phyloP scores from a whole-genome alignment of 2,113 vertebrate genomes.

The Sphyrna mokarran region DNA sequence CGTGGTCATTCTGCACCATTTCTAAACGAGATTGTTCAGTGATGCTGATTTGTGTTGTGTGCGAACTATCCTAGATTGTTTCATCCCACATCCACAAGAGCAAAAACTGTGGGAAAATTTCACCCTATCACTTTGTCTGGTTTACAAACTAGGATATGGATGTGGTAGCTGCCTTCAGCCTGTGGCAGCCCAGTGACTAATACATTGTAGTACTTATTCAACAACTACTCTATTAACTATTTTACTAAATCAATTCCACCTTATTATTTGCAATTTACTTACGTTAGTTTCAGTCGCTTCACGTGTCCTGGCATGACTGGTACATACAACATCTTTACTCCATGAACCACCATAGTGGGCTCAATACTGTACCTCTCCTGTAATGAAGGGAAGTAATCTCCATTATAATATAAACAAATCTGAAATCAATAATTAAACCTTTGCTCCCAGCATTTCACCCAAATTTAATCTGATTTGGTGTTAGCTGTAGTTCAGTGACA shows the following conservation, averaged over 20 bases:
- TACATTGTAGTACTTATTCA: not conserved
- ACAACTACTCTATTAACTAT: not conserved
- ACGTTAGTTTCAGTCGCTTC: constrained; percentile 93
- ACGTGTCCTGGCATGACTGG: constrained; percentile 94
- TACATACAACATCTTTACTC: constrained; percentile 97
- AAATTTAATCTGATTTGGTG: not conserved
- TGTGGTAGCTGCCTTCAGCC: not conserved
- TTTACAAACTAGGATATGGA: not conserved
- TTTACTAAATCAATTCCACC: not conserved
- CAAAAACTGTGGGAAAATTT: not conserved
- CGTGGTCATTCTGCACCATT: not conserved
- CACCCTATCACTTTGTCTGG: not conserved
- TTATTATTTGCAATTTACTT: constrained; percentile 50
- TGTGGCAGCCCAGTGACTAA: not conserved
- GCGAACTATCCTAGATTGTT: not conserved
- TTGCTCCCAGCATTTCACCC: not conserved
- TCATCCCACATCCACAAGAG: not conserved
- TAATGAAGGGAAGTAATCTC: not conserved
- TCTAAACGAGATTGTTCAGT: not conserved
- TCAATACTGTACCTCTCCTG: constrained; percentile 94
- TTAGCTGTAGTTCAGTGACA: not conserved
- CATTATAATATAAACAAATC: constrained; percentile 39
- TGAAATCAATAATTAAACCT: not conserved
- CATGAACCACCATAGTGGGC: constrained; percentile 93
- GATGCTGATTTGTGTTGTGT: not conserved